Base-by-base conservation (phyloP, 2,113 vertebrate genomes). In the Indri indri region DNA sequence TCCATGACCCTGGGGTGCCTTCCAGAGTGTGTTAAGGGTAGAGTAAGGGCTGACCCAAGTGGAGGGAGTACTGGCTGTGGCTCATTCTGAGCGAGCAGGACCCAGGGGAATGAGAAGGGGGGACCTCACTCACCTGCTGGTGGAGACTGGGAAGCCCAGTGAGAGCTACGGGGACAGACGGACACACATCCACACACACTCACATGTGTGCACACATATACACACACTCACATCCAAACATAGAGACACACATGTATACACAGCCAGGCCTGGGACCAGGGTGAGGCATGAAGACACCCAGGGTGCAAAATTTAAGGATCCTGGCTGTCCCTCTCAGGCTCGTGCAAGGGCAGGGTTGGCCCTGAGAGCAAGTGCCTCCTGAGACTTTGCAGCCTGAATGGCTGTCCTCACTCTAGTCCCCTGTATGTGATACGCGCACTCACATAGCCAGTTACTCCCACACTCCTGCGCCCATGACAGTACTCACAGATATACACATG, bases 251-350 rank as follows among this genome's bases (percentile, higher is more conserved):
- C 16, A 22, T 40, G 34, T n/a, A 61, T 8, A 42, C 18, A n/a
- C 65, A 50, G 27, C 57, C 40, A 54, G 59, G 57, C 57, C 16
- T 57, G 63, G 34, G 57, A 68, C 61, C 37, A 68, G 63, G 37
- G 23, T 25, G 37, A 61, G 52, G 40, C 18, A 50, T 6, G 34
- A 40, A 88, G 65, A 16, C 5, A 13, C 12, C 9, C 45, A 18
- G 30, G 13, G 27, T 42, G 30, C 25, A 88, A 85, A 86, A 76
- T 70, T 47, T 57, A 88, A 93, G 77, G 76, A 79, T n/a, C n/a
- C n/a, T n/a, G 17, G 17, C 0, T 12, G 17, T 65, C 27, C n/a
- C 47, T 86, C 57, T 68, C 3, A 1, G 68, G 4, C 40, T 66
- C 5, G 3, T 11, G 5, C 14, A 63, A 90, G 27, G 40, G 6